Base-by-base conservation (phyloP, 2,113 vertebrate species). In the Onychorhynchus coronatus region DNA sequence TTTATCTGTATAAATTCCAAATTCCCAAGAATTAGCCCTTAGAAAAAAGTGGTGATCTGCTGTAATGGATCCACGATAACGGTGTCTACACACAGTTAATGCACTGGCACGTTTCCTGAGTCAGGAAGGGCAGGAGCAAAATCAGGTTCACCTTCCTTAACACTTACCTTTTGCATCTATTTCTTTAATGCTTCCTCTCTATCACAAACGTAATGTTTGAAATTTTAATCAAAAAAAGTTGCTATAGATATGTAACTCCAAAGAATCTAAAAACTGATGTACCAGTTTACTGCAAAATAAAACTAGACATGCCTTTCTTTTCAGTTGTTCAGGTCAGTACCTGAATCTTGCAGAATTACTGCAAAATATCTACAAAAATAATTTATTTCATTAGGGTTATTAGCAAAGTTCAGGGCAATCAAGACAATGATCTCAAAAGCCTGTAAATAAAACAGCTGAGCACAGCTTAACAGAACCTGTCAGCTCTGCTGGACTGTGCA, bases 1-100 rank as follows among this genome's bases (percentile, higher is more conserved):
- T 96, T 92, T 82, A 94, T 95, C 91, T 85, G 83, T 73, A 71
- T 76, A 91, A 89, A 96, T 95, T 97, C 85, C 85, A 96, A 74
- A 95, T 93, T 97, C 88, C 77, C 50, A 75, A 78, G 73, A 76
- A 82, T 68, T 96, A 85, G 81, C 24, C 25, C 42, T 72, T 42
- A 49, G n/a, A 89, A 89, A 80, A 82, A 88, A 59, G 75, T 35
- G 33, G 47, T 88, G 42, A 84, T 89, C 49, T 91, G 73, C 62
- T 79, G 61, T 83, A 96, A 93, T 58, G 67, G 73, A 95, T 74
- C 83, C 71, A 41, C 23, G 44, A 37, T 73, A 93, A 88, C 55
- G 63, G 62, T 39, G 61, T 68, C 80, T 95, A 49, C 44, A 75
- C 41, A 70, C 14, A 74, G 41, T 33, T 74, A 88, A 78, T 53